Evolutionary conservation across 2,888 invertebrate species (phyloP).

Genomic region (Lasioglossum zephyrum): DNA sequence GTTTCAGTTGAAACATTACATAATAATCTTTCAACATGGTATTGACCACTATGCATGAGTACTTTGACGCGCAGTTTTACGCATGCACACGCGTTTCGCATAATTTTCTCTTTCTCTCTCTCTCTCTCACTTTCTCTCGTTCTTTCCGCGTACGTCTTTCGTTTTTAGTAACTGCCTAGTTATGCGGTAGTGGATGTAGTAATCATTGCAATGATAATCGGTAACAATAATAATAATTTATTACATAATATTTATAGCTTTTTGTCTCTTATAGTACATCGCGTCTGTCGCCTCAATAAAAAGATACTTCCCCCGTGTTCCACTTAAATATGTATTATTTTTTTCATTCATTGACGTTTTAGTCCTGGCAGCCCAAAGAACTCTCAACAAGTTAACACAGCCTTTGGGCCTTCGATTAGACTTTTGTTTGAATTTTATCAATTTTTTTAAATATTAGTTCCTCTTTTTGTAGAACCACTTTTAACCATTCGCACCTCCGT

Average conservation of each 20-base stretch:
- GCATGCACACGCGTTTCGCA: not conserved
- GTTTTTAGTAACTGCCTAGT: conserved; percentile 61
- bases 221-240: conserved; percentile 80
- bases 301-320: conserved; percentile 72
- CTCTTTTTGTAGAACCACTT: conserved; percentile 41
- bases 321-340: conserved; percentile 48
- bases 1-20: conserved; percentile 60
- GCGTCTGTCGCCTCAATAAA: conserved; percentile 77
- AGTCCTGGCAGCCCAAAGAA: conserved; percentile 79
- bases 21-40: conserved; percentile 65
- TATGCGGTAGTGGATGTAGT: conserved; percentile 73
- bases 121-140: not conserved
- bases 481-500: not conserved
- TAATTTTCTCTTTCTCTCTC: conserved; percentile 18
- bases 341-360: conserved; percentile 42
- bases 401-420: conserved; percentile 75
- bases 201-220: conserved; percentile 76
- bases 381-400: conserved; percentile 83
- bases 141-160: conserved; percentile 30
- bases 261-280: conserved; percentile 78
- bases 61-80: conserved; percentile 57
- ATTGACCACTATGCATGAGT: conserved; percentile 67
- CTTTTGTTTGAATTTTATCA: conserved; percentile 28
- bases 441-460: conserved; percentile 38
- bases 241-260: conserved; percentile 80